These are phyloP conservation scores for Tetramorium parvispinum DNA, from an alignment of 1,140 invertebrate species.

Conservation along the genomic window DNA sequence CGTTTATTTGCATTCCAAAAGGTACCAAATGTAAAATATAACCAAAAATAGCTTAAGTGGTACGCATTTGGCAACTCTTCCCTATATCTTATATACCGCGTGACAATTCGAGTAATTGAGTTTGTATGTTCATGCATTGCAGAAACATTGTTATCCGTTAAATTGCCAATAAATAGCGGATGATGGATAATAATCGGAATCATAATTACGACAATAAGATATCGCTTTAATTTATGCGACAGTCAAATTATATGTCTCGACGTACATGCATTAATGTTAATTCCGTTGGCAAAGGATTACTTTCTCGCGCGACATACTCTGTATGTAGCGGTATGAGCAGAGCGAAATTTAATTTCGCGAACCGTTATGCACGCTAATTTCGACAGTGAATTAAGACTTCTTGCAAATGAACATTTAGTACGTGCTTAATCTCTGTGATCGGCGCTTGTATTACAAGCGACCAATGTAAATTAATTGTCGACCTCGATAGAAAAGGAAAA, in stretches of 20 bases:
- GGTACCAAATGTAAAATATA: too few species aligned
- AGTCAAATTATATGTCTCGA: slow-evolving; percentile 27
- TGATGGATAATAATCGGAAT: slow-evolving; percentile 57
- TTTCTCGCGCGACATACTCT: background rate
- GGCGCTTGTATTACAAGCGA: slow-evolving; percentile 2
- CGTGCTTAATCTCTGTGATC: slow-evolving; percentile 31
- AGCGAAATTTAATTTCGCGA: slow-evolving; percentile 51
- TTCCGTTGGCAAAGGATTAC: slow-evolving; percentile 45
- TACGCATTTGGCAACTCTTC: too few species aligned
- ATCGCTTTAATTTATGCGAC: slow-evolving; percentile 12
- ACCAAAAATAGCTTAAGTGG: too few species aligned
- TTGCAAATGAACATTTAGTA: slow-evolving; percentile 54
- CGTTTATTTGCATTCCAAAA: too few species aligned
- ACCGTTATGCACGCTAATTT: slow-evolving; percentile 52
- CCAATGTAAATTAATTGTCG: slow-evolving; percentile 28
- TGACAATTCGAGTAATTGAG: slow-evolving; percentile 60
- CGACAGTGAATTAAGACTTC: slow-evolving; percentile 56
- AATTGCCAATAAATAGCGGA: slow-evolving; percentile 56
- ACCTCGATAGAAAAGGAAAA: background rate
- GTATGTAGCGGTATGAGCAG: background rate
- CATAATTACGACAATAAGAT: slow-evolving; percentile 48
- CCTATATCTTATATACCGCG: background rate
- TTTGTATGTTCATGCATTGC: background rate
- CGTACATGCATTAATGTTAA: slow-evolving; percentile 5
- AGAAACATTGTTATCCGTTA: slow-evolving; percentile 51